These are phyloP conservation scores for Digitonthophagus gazella DNA, from an alignment of 2,888 invertebrate species.

Conservation along the genomic window DNA sequence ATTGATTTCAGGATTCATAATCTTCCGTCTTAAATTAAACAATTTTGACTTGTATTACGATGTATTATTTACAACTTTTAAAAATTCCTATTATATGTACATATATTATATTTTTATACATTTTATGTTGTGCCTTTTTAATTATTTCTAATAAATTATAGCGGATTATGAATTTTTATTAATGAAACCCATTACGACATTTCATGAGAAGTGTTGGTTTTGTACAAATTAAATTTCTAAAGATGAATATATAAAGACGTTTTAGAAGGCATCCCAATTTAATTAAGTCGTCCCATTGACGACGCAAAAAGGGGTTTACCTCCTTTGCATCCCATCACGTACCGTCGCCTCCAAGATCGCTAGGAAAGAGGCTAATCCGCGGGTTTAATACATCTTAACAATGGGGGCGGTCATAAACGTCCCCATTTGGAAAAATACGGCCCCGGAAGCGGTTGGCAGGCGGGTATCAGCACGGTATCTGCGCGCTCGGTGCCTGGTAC, in stretches of 20 bases:
- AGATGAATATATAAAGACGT: neutral
- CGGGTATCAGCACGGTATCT: slow-evolving; percentile 29
- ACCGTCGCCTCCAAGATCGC: neutral
- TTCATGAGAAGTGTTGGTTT: no score
- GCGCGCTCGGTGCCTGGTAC: slow-evolving; percentile 29
- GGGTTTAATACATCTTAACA: slow-evolving; percentile 29
- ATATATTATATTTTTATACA: neutral
- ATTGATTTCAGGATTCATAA: slow-evolving; percentile 27
- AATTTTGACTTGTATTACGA: neutral
- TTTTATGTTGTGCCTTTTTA: slow-evolving; percentile 3
- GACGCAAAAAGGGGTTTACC: neutral
- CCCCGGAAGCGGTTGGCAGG: slow-evolving; percentile 7
- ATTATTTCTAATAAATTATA: no score
- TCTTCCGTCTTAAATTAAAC: neutral
- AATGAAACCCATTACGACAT: no score
- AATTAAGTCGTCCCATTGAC: neutral
- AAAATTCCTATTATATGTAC: neutral
- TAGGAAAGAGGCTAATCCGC: slow-evolving; percentile 13
- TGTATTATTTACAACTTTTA: neutral
- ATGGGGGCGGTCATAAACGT: slow-evolving; percentile 27
- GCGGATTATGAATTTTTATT: no score
- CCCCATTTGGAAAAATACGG: slow-evolving; percentile 29
- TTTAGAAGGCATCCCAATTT: neutral
- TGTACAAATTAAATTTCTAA: neutral
- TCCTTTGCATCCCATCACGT: neutral